Base-by-base conservation (phyloP, 2,797 vertebrate species). In the Apogon hyalosoma region DNA sequence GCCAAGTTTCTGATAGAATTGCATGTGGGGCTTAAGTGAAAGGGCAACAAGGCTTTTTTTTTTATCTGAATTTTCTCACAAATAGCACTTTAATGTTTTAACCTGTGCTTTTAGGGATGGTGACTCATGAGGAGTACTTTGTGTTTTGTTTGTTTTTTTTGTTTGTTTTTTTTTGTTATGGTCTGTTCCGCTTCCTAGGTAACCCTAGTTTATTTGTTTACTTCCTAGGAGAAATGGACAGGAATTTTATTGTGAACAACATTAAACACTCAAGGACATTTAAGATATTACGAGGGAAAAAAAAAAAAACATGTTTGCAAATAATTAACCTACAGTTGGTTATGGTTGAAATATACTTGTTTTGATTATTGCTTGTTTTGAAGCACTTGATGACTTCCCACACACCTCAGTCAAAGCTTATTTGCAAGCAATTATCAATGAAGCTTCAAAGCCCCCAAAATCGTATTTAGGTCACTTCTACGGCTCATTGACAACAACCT, bases 1-100 rank as follows among this genome's bases (percentile, higher is more conserved):
- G 72, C 57, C 53, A 64, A 48, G 18, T 16, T 18, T n/a, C n/a
- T 6, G 45, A 54, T 28, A 40, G 15, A 24, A 46, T 46, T 52
- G 39, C 3, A 43, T 16, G 7, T 1, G 6, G 4, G 11, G 48
- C 43, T 38, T 55, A 21, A 50, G 21, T n/a, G 19, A 64, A 73
- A 47, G 49, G 11, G 43, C 50, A 24, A 10, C 11, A 42, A 41
- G 16, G 38, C n/a, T 14, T 55, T 50, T 21, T 10, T 18, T 50
- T 21, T 10, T 24, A 24, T 33, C 28, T 2, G 3, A 15, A 24
- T 57, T 31, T 57, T 33, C 10, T 28, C 2, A 13, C 11, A 19
- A 54, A 49, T 28, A 13, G n/a, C 41, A 62, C 55, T 47, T 5
- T 1, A 54, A 24, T 60, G n/a, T 55, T 58, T 13, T 7, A 18